These are phyloP conservation scores for Meleagris gallopavo DNA, from an alignment of 2,113 vertebrate genomes.

Conservation along the genomic window DNA sequence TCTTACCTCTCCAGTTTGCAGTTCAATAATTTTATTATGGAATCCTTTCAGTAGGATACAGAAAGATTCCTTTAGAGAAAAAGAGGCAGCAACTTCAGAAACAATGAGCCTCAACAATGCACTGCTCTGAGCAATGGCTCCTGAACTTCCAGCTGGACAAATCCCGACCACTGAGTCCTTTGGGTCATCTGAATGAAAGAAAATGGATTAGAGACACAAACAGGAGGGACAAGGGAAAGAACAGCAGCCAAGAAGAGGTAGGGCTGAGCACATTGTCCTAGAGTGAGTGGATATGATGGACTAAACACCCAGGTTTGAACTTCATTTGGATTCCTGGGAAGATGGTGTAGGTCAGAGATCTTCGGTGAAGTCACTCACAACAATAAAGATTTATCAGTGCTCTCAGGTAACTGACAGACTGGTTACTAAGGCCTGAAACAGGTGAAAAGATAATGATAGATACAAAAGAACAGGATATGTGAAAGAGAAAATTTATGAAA, in stretches of 20 bases:
- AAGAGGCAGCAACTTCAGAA: neutral
- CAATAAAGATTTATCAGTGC: neutral
- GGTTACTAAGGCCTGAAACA: neutral
- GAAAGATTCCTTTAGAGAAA: neutral
- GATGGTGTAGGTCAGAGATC: neutral
- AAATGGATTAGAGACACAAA: neutral
- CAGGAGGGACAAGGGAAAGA: neutral
- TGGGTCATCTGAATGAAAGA: accelerated
- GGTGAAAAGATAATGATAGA: neutral
- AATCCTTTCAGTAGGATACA: neutral
- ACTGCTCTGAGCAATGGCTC: neutral
- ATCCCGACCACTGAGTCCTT: neutral
- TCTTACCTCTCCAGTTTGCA: neutral
- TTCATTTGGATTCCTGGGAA: neutral
- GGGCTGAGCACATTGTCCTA: neutral
- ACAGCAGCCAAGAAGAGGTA: neutral
- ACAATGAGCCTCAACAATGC: neutral
- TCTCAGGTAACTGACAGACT: neutral
- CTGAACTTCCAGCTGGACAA: neutral
- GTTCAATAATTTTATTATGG: neutral
- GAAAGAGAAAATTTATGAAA: neutral
- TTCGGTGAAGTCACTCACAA: neutral
- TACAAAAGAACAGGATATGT: neutral
- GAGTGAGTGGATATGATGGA: accelerated
- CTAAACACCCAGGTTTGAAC: neutral